These are phyloP conservation scores for Aphis craccivora DNA, from an alignment of 1,140 invertebrate genomes.

Conservation along the genomic window DNA sequence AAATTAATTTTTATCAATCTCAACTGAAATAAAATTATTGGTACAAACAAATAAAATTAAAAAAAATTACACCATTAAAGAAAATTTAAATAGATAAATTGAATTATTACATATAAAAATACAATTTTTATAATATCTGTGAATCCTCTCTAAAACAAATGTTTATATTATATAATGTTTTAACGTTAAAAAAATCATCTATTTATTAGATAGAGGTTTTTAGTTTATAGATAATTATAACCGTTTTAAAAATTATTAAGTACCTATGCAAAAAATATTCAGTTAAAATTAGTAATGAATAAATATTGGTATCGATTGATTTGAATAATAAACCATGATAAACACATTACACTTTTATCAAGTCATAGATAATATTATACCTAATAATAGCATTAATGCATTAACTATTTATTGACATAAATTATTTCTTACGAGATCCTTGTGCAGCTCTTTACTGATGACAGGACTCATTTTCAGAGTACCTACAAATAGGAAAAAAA, in stretches of 20 bases:
- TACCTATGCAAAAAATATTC: background rate
- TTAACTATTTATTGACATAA: constrained; percentile 17
- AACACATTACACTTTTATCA: background rate
- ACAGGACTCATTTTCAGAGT: constrained; percentile 89
- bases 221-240: background rate
- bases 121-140: background rate
- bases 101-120: background rate
- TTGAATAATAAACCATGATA: background rate
- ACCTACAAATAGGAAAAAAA: constrained; percentile 96
- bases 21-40: background rate
- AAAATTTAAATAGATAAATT: background rate
- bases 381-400: background rate
- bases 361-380: background rate
- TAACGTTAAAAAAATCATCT: background rate
- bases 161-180: background rate
- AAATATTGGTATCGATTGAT: background rate
- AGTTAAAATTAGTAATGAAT: background rate
- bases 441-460: constrained; percentile 93
- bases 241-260: background rate
- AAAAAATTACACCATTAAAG: background rate
- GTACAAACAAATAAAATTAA: background rate
- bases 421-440: constrained; percentile 85
- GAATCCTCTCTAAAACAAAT: background rate
- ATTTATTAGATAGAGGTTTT: background rate
- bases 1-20: background rate